Base-by-base conservation (phyloP, 1,140 invertebrate species). In the Euura lappo region DNA sequence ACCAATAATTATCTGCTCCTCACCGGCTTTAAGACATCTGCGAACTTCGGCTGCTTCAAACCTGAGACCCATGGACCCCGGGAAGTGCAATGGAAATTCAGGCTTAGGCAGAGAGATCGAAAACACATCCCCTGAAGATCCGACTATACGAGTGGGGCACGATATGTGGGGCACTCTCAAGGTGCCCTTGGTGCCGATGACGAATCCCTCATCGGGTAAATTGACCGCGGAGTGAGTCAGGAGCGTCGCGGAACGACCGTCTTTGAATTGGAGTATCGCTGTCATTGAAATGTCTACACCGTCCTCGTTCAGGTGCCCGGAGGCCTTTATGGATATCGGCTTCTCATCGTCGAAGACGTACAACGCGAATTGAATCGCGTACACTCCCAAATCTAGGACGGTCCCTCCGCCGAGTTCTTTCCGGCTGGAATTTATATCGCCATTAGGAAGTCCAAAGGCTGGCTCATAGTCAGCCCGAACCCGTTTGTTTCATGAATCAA, bases 361-460 rank as follows among this genome's bases (percentile, higher is more conserved):
- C 75, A 91, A 91, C 0, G 91, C 90, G 28, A 94, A 91, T 80
- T 98, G 95, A 11, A 97, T 84, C 4, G 88, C 84, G 81, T 98
- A 98, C 42, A 97, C 88, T 0, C 96, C 97, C 65, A 98, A 86
- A 83, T 97, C 95, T 28, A 97, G 85, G 44, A 95, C 85, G 0
- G 93, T 92, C 4, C 96, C 94, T 10, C 96, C 96, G 2, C 95
- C 96, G 2, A 95, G 75, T 4, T 80, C 89, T 80, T 86, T 94
- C 86, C 80, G 86, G 44, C 82, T 84, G 66, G 28, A 80, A 79
- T 92, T 90, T 2, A 93, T 82, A 5, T 88, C 71, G 3, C 78
- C 74, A 28, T 94, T 84, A 6, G 84, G 81, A 43, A 91, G 85
- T 28, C 95, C 94, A 82, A 97, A 95, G 45, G 88, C 88, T 6